Base-by-base conservation (phyloP, 2,113 vertebrate genomes). In the Tinamus guttatus region DNA sequence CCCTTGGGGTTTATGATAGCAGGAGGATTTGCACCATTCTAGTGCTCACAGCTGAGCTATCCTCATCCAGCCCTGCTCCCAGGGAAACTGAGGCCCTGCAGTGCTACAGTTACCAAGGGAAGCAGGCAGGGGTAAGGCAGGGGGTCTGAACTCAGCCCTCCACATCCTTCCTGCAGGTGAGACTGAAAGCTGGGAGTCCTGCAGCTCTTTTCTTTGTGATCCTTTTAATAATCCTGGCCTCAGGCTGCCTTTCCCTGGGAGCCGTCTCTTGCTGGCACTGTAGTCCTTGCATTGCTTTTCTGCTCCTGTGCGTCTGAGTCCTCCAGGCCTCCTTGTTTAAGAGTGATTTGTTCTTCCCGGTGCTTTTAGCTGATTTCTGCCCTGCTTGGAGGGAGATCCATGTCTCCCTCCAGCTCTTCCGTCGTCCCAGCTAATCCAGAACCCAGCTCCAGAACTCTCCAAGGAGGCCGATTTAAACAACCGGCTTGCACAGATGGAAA, bases 401-500 rank as follows among this genome's bases (percentile, higher is more conserved):
- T 10, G 27, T 68, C 40, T 81, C 60, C 38, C 28, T 83, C 9
- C 9, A 71, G 64, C 30, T 87, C 84, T 77, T 85, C 45, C 5
- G 18, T 81, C 86, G 67, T 40, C 90, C 63, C 77, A 59, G 59
- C 45, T 76, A 13, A 40, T 24, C 13, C 71, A 63, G 87, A 63
- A 5, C 4, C 51, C 51, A 49, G 71, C 49, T 81, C 78, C 78
- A 51, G 62, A 13, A 7, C 36, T 49, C 78, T 94, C 59, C 81
- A 81, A 40, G 0, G 1, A 38, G 5, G 4, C 70, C 80, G 78
- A 64, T 83, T 91, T 59, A 80, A 94, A 84, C 76, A 83, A 78
- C 71, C 0, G 3, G 75, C 64, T 76, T 7, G 56, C 79, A 85
- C 95, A 97, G 96, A 96, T 95, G 93, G 95, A 90, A 95, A 88